phyloP scores from a whole-genome alignment of 2,797 vertebrate genomes.

The Chlorospingus flavigularis region DNA sequence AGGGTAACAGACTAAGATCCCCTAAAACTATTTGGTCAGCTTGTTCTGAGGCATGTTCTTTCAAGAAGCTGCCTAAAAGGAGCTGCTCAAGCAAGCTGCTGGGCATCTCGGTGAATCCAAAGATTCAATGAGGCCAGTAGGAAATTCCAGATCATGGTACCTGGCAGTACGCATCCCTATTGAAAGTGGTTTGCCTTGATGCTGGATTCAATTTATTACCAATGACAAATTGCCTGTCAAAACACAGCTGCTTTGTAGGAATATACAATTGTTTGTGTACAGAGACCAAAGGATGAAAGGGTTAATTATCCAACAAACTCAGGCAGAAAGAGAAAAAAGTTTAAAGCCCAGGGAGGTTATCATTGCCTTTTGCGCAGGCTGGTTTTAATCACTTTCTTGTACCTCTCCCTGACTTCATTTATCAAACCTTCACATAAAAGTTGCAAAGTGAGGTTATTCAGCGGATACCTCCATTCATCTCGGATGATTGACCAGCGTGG shows the following conservation, averaged over 20 bases:
- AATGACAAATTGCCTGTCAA: slow-evolving; percentile 3
- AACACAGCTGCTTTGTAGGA: neutral
- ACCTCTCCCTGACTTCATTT: slow-evolving; percentile 74
- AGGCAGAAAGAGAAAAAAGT: slow-evolving; percentile 42
- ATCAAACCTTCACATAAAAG: slow-evolving; percentile 79
- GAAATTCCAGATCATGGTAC: neutral
- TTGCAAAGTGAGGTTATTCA: slow-evolving; percentile 77
- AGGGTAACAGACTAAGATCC: neutral
- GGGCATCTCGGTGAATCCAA: neutral
- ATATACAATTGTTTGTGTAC: slow-evolving; percentile 23
- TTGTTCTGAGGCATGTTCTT: neutral
- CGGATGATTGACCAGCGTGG: slow-evolving; percentile 57
- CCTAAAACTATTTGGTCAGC: neutral
- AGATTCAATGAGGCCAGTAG: neutral
- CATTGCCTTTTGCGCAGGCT: slow-evolving; percentile 70
- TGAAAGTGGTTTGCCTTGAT: neutral
- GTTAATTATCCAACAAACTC: slow-evolving; percentile 65
- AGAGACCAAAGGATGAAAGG: neutral
- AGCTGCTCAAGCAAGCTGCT: neutral
- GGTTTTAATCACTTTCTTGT: slow-evolving; percentile 81
- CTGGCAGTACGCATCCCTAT: fast-evolving
- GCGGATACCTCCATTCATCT: slow-evolving; percentile 75
- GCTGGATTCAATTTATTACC: neutral
- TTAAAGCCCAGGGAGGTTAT: slow-evolving; percentile 63
- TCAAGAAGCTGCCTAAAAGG: neutral